Percentiles rank a stretch among this genome's conserved stretches.
These are phyloP conservation scores for Trichonephila inaurata DNA, from an alignment of 1,140 invertebrate species.

Conservation along the genomic window DNA sequence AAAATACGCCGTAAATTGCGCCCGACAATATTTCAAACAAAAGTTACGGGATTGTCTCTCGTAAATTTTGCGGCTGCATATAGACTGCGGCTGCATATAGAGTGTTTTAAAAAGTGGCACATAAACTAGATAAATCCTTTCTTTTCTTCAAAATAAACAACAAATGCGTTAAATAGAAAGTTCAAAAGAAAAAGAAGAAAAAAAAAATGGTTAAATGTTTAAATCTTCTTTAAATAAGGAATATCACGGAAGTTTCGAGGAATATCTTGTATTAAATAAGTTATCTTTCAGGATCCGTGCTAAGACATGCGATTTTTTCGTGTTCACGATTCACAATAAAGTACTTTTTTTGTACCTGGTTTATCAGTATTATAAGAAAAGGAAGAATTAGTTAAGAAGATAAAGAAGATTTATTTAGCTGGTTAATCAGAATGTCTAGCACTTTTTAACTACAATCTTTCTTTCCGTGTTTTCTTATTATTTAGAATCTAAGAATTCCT, in stretches of 20 bases:
- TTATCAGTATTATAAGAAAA: no score
- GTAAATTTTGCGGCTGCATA: not conserved
- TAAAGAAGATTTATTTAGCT: no score
- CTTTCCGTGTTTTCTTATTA: no score
- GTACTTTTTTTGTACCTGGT: not conserved
- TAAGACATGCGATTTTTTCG: not conserved
- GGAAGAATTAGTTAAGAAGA: not conserved
- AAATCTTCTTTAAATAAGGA: not conserved
- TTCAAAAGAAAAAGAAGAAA: no score
- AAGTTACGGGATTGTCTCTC: not conserved
- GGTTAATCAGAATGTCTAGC: no score
- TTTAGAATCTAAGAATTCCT: no score
- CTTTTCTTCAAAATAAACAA: no score
- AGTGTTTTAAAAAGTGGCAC: no score
- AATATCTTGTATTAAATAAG: not conserved
- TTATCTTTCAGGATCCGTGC: not conserved
- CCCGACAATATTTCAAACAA: not conserved
- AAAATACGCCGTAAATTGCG: constrained; percentile 18
- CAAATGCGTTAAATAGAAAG: no score
- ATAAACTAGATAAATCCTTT: no score
- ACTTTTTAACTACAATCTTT: no score
- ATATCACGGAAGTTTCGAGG: not conserved
- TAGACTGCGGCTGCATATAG: not conserved
- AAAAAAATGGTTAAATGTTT: not conserved
- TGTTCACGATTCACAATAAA: not conserved